These are phyloP conservation scores for Strigamia crassipes DNA, from an alignment of 2,888 invertebrate species.

Conservation along the genomic window DNA sequence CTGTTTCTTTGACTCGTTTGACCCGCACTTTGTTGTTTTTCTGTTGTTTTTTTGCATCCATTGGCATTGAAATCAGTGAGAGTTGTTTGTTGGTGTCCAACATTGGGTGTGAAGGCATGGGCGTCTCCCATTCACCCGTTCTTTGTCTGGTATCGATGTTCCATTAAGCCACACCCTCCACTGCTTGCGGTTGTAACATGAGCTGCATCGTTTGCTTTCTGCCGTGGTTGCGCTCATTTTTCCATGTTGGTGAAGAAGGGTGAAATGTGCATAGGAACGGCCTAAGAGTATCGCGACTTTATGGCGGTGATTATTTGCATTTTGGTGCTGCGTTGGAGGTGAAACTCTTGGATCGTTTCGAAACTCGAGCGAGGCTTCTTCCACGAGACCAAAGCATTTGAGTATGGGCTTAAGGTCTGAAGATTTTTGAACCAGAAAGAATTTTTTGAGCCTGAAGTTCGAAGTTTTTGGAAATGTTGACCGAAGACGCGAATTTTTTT, in stretches of 20 bases:
- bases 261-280: background rate
- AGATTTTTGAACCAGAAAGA: no score
- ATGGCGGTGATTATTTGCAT: background rate
- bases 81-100: background rate
- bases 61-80: background rate
- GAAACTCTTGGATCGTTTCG: no score
- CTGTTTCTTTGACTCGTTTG: background rate
- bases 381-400: no score
- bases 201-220: conserved; percentile 31
- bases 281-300: background rate
- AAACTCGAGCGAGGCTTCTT: no score
- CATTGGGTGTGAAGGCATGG: background rate
- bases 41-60: background rate
- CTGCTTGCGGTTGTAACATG: conserved; percentile 28
- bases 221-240: conserved; percentile 27
- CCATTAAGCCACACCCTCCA: conserved; percentile 29
- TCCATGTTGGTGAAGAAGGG: conserved; percentile 12
- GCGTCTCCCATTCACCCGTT: conserved; percentile 31
- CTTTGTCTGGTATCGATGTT: conserved; percentile 28
- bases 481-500: no score
- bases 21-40: background rate
- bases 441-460: no score
- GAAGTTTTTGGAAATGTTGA: no score
- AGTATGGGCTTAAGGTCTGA: no score
- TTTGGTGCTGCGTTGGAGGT: no score